These are phyloP conservation scores for Coreoperca whiteheadi DNA, from an alignment of 2,113 vertebrate genomes.

Conservation along the genomic window DNA sequence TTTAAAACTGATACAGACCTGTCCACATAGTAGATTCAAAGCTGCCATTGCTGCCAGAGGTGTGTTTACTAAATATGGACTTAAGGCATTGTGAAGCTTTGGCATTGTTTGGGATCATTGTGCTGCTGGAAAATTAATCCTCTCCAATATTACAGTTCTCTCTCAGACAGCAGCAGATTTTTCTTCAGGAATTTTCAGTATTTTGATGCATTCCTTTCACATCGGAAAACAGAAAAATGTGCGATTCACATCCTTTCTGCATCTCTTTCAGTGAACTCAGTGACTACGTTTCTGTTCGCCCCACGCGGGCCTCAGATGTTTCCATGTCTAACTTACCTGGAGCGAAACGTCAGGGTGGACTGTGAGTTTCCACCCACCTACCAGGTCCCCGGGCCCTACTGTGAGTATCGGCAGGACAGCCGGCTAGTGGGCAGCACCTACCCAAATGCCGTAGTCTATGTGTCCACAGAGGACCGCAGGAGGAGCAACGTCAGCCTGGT, in stretches of 20 bases:
- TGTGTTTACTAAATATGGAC: background rate
- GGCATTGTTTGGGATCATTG: background rate
- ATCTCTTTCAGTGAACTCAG: conserved; percentile 67
- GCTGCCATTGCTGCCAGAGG: background rate
- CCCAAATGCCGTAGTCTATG: conserved; percentile 79
- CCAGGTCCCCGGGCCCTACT: conserved; percentile 83
- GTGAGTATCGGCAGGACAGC: conserved; percentile 86
- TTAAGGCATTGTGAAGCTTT: background rate
- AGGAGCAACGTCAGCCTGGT: conserved; percentile 84
- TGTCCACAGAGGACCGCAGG: conserved; percentile 80
- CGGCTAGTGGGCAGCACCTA: conserved; percentile 83
- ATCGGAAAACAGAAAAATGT: background rate
- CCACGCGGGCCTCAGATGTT: conserved; percentile 86
- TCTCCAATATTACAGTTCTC: background rate
- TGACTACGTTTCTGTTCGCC: conserved; percentile 71
- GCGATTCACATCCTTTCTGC: background rate
- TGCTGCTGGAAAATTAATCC: background rate
- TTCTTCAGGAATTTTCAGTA: background rate
- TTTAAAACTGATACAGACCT: background rate
- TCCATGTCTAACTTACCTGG: conserved; percentile 84
- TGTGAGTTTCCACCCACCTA: conserved; percentile 83
- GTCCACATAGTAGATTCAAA: background rate
- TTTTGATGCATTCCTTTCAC: background rate
- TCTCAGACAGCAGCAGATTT: background rate
- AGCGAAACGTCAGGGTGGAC: conserved; percentile 84